phyloP scores from a whole-genome alignment of 2,113 vertebrate genomes.

The Chaetorhynchus papuensis region DNA sequence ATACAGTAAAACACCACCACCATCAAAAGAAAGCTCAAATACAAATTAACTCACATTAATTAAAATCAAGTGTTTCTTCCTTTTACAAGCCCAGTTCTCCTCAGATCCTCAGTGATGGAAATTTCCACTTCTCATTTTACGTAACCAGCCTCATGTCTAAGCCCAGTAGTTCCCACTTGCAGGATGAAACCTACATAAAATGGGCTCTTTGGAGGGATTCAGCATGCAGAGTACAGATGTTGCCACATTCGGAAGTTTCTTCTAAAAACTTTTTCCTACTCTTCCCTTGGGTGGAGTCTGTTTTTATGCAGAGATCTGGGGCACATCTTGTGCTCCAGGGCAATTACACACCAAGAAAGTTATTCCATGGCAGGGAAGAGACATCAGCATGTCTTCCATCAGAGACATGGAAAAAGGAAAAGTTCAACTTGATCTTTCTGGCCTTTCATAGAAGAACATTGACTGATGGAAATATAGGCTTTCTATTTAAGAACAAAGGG shows the following conservation, averaged over 20 bases:
- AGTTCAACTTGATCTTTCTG: not conserved
- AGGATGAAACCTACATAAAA: not conserved
- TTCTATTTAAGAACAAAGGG: constrained; percentile 35
- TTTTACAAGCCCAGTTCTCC: not conserved
- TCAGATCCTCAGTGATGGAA: not conserved
- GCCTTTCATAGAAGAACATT: constrained; percentile 17
- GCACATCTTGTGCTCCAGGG: not conserved
- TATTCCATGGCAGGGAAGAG: not conserved
- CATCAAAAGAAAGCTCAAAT: not conserved
- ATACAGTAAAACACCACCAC: not conserved
- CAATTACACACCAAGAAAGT: not conserved
- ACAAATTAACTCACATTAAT: not conserved
- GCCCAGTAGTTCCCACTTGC: not conserved
- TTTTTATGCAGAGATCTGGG: not conserved
- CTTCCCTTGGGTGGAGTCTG: not conserved
- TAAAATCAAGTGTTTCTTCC: not conserved
- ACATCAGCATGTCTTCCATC: not conserved
- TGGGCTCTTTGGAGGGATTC: not conserved
- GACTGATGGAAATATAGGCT: not conserved
- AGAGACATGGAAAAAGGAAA: not conserved
- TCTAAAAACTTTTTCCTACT: not conserved
- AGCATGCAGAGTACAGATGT: not conserved
- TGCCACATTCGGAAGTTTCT: not conserved
- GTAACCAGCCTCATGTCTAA: not conserved
- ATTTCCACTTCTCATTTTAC: not conserved